phyloP scores from a whole-genome alignment of 2,888 invertebrate species.

The Andrena dorsata region DNA sequence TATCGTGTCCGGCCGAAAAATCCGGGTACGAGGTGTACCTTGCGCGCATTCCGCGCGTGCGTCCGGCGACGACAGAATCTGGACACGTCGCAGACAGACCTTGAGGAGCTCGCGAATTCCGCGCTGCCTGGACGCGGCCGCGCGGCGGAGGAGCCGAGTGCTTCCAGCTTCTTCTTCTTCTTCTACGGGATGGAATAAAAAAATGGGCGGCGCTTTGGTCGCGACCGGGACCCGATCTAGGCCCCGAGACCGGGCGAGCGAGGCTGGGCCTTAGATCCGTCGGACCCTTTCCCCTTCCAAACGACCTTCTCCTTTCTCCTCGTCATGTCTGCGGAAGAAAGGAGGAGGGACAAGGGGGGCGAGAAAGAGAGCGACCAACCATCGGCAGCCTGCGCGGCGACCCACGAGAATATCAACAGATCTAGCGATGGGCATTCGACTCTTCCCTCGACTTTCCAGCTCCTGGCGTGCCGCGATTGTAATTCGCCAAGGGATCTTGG shows the following conservation, averaged over 20 bases:
- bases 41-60: conserved; percentile 61
- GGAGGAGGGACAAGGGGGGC: conserved; percentile 33
- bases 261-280: conserved; percentile 79
- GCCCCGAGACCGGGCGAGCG: conserved; percentile 69
- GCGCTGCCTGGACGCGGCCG: conserved; percentile 11
- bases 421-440: conserved; percentile 66
- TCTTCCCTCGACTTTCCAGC: not conserved
- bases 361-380: conserved; percentile 70
- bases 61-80: conserved; percentile 57
- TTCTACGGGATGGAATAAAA: conserved; percentile 77
- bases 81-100: conserved; percentile 42
- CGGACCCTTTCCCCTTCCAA: conserved; percentile 67
- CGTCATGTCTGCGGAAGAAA: conserved; percentile 23
- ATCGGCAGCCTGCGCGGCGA: conserved; percentile 81
- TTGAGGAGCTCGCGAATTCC: conserved; percentile 66
- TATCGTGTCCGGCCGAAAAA: conserved; percentile 49
- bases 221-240: conserved; percentile 75
- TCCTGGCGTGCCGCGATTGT: not conserved
- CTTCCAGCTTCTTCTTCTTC: conserved; percentile 56
- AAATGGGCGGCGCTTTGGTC: conserved; percentile 84
- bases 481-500: no score
- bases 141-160: conserved; percentile 40
- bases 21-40: conserved; percentile 55
- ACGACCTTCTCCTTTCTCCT: conserved; percentile 37
- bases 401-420: conserved; percentile 80